Conservation (phyloP, 2,797 vertebrate species). For the Agapornis canus region DNA sequence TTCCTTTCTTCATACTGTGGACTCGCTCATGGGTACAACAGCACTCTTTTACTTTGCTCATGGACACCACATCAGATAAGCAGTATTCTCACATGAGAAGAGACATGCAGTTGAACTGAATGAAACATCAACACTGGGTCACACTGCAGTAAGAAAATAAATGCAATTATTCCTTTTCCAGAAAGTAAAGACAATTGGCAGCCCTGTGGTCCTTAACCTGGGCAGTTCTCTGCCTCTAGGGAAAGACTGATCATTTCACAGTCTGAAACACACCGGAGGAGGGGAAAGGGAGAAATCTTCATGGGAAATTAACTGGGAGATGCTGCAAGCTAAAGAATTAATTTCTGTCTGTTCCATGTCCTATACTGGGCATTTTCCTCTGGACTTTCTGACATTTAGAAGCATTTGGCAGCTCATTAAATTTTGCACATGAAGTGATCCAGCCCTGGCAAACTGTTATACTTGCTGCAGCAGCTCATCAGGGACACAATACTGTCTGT, state of each 20-base stretch:
- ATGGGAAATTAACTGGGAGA: conserved; percentile 39
- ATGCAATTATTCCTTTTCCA: neutral
- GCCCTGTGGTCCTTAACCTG: neutral
- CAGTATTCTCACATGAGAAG: neutral
- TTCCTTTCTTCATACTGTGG: neutral
- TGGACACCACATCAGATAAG: neutral
- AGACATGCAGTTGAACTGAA: neutral
- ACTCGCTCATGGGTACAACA: neutral
- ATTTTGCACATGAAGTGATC: neutral
- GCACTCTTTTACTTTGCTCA: neutral
- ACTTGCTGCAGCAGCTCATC: neutral
- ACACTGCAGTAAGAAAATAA: neutral
- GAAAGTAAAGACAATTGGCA: neutral
- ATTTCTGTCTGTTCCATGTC: neutral
- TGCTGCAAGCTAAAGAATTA: neutral
- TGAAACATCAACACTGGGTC: neutral
- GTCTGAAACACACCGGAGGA: neutral
- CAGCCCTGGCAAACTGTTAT: neutral
- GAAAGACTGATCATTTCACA: conserved; percentile 15
- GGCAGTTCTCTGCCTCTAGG: neutral
- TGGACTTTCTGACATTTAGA: conserved; percentile 9
- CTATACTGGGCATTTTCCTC: neutral
- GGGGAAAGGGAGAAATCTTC: neutral
- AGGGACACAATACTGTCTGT: neutral
- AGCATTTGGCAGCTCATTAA: conserved; percentile 1